Conservation (phyloP, 2,113 vertebrate species). For the Lontra canadensis region DNA sequence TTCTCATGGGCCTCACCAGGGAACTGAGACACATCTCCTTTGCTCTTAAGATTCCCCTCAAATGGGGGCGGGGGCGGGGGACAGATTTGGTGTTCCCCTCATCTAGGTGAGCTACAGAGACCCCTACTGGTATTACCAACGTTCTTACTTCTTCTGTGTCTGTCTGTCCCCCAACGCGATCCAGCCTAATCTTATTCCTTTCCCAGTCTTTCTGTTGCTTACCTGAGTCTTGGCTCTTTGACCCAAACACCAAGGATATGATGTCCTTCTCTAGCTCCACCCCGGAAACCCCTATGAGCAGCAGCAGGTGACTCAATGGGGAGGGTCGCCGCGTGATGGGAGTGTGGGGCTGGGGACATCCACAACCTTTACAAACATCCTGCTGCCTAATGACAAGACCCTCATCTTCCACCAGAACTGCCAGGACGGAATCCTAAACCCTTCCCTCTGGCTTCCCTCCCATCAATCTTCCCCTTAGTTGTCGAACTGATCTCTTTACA, state of each 20-base stretch:
- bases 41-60: background rate
- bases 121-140: background rate
- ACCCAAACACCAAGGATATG: background rate
- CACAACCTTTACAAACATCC: fast-evolving
- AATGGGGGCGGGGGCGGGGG: fast-evolving
- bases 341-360: too few relatives aligned
- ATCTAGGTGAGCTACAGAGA: background rate
- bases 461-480: background rate
- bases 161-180: fast-evolving
- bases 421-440: background rate
- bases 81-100: background rate
- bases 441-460: background rate
- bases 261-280: background rate
- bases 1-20: background rate
- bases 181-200: background rate
- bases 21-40: background rate
- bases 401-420: background rate
- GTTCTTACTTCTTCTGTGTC: background rate
- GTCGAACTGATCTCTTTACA: background rate
- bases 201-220: background rate
- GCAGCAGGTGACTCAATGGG: background rate
- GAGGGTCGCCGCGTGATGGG: background rate
- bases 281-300: background rate
- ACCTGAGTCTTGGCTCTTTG: background rate
- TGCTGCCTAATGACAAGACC: too few relatives aligned